Evolutionary conservation across 2,797 vertebrate genomes (phyloP).

Genomic region (Tapirus indicus): DNA sequence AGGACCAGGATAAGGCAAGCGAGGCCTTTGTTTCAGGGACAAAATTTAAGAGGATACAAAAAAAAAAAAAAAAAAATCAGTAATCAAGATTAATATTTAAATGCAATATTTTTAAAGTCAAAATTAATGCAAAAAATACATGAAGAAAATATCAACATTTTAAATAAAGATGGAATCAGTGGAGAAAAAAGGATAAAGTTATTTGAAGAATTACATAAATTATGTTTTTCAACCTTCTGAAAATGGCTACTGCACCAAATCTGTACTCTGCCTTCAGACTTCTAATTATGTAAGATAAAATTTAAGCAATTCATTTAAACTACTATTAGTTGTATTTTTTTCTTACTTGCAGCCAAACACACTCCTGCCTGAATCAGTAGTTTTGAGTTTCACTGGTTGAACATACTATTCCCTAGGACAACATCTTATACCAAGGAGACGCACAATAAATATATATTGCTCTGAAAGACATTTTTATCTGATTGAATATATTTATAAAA

Average conservation of each 20-base stretch:
- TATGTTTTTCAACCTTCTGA: constrained; percentile 24
- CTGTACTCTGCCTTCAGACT: neutral
- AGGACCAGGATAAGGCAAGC: neutral
- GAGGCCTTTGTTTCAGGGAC: neutral
- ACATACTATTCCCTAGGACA: neutral
- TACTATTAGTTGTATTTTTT: neutral
- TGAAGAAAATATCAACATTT: neutral
- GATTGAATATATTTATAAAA: neutral
- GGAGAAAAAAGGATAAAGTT: neutral
- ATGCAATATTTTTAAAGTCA: neutral
- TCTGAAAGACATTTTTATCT: neutral
- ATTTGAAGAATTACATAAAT: neutral
- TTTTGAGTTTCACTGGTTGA: neutral
- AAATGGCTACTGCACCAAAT: neutral
- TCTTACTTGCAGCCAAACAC: neutral
- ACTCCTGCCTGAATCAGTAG: neutral
- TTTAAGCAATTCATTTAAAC: neutral
- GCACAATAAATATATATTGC: neutral
- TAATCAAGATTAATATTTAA: neutral
- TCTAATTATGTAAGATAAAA: neutral
- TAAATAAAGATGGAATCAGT: neutral
- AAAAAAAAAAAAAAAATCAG: neutral
- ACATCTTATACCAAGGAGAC: neutral
- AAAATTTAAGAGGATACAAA: neutral
- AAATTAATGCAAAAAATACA: constrained; percentile 7